Conservation (phyloP, 2,888 invertebrate species). For the Pachliopta kotzebuea region DNA sequence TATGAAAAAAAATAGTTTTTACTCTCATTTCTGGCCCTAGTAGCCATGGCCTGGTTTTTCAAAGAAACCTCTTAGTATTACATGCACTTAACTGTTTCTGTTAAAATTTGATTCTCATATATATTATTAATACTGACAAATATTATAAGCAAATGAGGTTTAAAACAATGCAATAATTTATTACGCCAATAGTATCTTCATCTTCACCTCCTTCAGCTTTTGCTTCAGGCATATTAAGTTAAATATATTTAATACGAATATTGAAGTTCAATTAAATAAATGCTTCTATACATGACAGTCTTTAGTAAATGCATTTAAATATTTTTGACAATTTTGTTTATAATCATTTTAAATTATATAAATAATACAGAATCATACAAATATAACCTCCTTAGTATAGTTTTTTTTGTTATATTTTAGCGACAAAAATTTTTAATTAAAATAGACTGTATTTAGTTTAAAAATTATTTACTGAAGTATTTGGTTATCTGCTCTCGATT, state of each 20-base stretch:
- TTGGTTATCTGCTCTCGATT: no score
- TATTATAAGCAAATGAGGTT: not conserved
- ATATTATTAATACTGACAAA: not conserved
- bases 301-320: not conserved
- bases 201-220: constrained; percentile 66
- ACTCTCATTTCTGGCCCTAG: no score
- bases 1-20: no score
- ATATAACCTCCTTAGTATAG: not conserved
- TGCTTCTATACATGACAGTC: not conserved
- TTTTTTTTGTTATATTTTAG: no score
- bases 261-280: not conserved
- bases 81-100: no score
- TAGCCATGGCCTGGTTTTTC: no score
- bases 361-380: not conserved
- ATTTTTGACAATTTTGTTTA: not conserved
- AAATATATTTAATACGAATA: not conserved
- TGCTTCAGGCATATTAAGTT: constrained; percentile 42
- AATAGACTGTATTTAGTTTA: no score
- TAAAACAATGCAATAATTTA: constrained; percentile 22
- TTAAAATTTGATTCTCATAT: no score
- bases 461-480: no score
- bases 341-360: not conserved
- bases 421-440: no score
- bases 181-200: constrained; percentile 71
- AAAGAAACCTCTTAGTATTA: no score